Evolutionary conservation across 2,888 invertebrate genomes (phyloP).

Genomic region (Drosophila infuscata): DNA sequence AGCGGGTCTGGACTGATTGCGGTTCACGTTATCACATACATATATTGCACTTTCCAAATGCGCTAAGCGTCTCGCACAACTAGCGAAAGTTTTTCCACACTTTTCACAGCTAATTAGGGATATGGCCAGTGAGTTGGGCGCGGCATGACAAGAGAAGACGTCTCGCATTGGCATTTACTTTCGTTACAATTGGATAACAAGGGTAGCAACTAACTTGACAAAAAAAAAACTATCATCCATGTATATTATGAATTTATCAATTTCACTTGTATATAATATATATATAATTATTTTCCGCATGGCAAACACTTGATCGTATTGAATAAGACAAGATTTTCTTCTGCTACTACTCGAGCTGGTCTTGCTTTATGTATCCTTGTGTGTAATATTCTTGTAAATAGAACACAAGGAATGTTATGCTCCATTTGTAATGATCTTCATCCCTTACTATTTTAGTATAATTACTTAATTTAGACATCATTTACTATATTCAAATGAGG

Average conservation of each 20-base stretch:
- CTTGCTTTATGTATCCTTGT: not conserved
- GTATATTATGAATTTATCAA: not conserved
- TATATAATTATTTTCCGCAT: not conserved
- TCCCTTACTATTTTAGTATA: not conserved
- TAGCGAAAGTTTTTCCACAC: conserved; percentile 67
- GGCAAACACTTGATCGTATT: not conserved
- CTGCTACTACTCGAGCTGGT: not conserved
- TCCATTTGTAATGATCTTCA: not conserved
- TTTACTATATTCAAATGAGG: not conserved
- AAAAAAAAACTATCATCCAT: not conserved
- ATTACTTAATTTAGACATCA: not conserved
- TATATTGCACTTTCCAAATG: conserved; percentile 54
- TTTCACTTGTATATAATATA: not conserved
- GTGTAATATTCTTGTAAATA: too few species aligned
- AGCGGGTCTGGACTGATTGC: conserved; percentile 17
- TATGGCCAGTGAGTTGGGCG: conserved; percentile 29
- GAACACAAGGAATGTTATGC: too few species aligned
- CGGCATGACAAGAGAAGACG: not conserved
- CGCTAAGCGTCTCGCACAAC: conserved; percentile 8
- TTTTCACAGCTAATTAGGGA: conserved; percentile 53
- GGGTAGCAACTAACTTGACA: not conserved
- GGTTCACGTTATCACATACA: conserved; percentile 39
- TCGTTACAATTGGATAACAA: not conserved
- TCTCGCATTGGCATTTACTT: conserved; percentile 4
- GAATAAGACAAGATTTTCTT: not conserved